Percentiles rank a stretch among this genome's conserved stretches.
Conservation (phyloP, 2,113 vertebrate genomes). For the Eurypyga helias region DNA sequence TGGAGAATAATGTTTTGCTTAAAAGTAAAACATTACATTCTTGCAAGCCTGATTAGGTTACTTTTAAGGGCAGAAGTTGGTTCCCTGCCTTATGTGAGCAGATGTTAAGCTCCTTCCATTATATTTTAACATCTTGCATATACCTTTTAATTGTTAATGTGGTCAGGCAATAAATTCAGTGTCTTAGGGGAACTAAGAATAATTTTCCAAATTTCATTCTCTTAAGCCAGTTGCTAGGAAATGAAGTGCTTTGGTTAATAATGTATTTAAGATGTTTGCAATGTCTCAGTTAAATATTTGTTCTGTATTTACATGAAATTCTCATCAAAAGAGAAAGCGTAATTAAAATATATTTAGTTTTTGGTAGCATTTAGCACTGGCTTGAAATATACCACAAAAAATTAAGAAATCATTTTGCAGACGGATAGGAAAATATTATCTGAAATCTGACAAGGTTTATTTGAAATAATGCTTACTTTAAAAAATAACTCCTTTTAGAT, state of each 20-base stretch:
- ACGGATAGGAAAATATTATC: slow-evolving; percentile 54
- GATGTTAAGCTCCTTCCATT: slow-evolving; percentile 35
- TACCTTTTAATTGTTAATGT: slow-evolving; percentile 66
- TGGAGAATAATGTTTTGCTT: slow-evolving; percentile 21
- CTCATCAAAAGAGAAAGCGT: slow-evolving; percentile 16
- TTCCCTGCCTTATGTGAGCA: background rate
- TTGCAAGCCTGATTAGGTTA: slow-evolving; percentile 26
- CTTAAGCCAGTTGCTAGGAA: slow-evolving; percentile 24
- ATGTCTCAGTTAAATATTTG: background rate
- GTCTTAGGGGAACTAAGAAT: slow-evolving; percentile 47
- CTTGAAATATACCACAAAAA: slow-evolving; percentile 36
- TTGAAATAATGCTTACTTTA: slow-evolving; percentile 79
- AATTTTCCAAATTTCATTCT: slow-evolving; percentile 54
- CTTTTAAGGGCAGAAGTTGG: background rate
- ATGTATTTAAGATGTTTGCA: slow-evolving; percentile 19
- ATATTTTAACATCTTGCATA: slow-evolving; percentile 40
- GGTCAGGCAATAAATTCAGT: slow-evolving; percentile 35
- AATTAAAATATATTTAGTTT: slow-evolving; percentile 4
- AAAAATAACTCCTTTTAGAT: slow-evolving; percentile 71
- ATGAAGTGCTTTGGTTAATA: slow-evolving; percentile 16
- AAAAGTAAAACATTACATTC: slow-evolving; percentile 10
- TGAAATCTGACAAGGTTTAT: slow-evolving; percentile 74
- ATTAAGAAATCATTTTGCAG: slow-evolving; percentile 61
- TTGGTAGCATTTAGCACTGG: slow-evolving; percentile 49
- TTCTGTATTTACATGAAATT: slow-evolving; percentile 27